A percentile compares a stretch with the other conserved stretches of the same genome.
Conservation (phyloP, 1,140 invertebrate genomes). For the Ephestia elutella region DNA sequence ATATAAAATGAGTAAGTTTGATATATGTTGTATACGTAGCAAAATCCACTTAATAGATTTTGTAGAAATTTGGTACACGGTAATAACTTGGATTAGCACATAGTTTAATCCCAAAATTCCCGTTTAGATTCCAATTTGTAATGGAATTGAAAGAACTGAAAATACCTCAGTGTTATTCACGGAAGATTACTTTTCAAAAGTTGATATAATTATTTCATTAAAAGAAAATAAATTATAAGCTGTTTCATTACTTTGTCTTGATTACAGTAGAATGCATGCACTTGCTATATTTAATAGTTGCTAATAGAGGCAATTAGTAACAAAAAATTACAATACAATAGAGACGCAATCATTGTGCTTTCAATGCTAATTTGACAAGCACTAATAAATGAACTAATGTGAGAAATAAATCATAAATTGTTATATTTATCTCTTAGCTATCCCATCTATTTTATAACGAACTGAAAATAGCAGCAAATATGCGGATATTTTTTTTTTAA, state of each 20-base stretch:
- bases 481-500: no score
- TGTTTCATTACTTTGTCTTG: neutral
- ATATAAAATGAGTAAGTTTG: no score
- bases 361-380: constrained; percentile 1
- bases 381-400: neutral
- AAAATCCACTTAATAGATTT: no score
- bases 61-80: no score
- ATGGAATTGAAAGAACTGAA: no score
- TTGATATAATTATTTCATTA: neutral
- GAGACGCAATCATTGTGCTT: neutral
- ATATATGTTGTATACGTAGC: no score
- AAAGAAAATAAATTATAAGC: neutral
- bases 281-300: neutral
- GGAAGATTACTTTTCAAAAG: no score
- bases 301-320: neutral
- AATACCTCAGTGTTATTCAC: no score
- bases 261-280: neutral
- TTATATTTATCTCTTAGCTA: neutral
- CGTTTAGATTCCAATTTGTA: no score
- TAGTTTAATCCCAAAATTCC: no score
- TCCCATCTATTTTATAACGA: neutral
- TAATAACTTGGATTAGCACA: no score
- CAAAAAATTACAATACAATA: constrained; percentile 1
- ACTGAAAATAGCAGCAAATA: no score
- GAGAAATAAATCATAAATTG: neutral